phyloP scores from a whole-genome alignment of 1,140 invertebrate species.

The Achroia grisella region DNA sequence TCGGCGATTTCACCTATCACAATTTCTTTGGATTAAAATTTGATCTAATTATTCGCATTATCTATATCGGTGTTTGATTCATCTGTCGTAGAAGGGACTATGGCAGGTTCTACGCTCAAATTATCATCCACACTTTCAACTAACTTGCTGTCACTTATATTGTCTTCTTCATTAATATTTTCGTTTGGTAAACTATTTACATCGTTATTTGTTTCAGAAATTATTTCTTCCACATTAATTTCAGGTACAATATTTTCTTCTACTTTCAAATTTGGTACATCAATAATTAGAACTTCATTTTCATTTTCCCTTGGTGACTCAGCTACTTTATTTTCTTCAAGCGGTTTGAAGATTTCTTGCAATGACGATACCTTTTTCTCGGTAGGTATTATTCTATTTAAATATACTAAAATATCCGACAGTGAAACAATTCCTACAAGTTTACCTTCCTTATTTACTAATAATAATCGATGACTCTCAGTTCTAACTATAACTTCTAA shows the following conservation, averaged over 20 bases:
- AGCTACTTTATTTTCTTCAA: conserved; percentile 62
- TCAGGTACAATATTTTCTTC: conserved; percentile 35
- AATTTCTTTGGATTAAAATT: conserved; percentile 60
- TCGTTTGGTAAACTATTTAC: conserved; percentile 12
- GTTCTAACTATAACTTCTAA: conserved; percentile 73
- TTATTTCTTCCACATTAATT: conserved; percentile 24
- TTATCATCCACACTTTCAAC: neutral
- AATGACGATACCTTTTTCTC: conserved; percentile 64
- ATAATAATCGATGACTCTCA: conserved; percentile 70
- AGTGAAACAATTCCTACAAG: conserved; percentile 62
- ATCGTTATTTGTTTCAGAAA: conserved; percentile 18
- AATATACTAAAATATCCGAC: conserved; percentile 66
- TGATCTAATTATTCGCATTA: conserved; percentile 26
- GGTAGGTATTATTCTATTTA: conserved; percentile 64
- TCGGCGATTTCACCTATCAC: conserved; percentile 47
- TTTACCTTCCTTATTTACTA: conserved; percentile 66
- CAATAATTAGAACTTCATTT: conserved; percentile 56
- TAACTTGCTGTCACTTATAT: too few species aligned
- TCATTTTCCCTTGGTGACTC: conserved; percentile 58
- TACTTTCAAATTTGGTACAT: conserved; percentile 44
- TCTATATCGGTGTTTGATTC: conserved; percentile 19
- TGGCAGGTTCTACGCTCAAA: conserved; percentile 12
- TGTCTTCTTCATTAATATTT: conserved; percentile 29
- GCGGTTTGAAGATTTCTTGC: conserved; percentile 63
- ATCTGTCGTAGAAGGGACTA: conserved; percentile 13